Percentiles rank a stretch among this genome's conserved stretches.
Conservation (phyloP, 2,888 invertebrate species). For the Habrosyne pyritoides region DNA sequence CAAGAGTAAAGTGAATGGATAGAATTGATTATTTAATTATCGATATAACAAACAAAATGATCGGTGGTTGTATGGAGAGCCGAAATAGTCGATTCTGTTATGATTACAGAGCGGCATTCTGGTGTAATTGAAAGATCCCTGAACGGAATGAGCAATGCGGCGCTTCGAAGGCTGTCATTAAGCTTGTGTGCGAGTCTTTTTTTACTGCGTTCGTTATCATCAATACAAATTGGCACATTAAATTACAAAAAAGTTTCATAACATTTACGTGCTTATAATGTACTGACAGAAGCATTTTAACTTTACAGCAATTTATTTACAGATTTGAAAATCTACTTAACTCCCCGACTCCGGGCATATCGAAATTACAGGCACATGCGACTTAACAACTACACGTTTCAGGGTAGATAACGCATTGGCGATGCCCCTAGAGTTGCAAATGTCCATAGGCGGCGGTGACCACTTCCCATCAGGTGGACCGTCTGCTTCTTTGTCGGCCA, state of each 20-base stretch:
- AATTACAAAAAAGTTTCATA: background rate
- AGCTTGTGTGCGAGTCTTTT: slow-evolving; percentile 32
- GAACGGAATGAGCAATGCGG: slow-evolving; percentile 30
- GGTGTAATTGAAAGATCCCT: slow-evolving; percentile 50
- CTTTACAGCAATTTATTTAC: background rate
- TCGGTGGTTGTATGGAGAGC: slow-evolving; percentile 45
- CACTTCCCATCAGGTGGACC: no score
- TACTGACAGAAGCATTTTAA: background rate
- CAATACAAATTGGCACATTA: slow-evolving; percentile 4
- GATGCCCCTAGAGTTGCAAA: no score
- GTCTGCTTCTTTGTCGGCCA: no score
- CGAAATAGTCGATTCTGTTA: slow-evolving; percentile 71
- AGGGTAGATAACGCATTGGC: no score
- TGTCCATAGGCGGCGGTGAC: no score
- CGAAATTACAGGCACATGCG: no score
- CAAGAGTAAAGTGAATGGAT: background rate
- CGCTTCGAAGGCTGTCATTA: slow-evolving; percentile 53
- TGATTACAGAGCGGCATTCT: slow-evolving; percentile 71
- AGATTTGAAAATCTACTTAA: no score
- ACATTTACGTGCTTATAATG: background rate
- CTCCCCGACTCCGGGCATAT: no score
- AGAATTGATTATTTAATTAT: slow-evolving; percentile 3
- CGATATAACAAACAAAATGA: slow-evolving; percentile 33
- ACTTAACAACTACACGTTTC: no score
- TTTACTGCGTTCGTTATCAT: slow-evolving; percentile 33